Conservation (phyloP, 2,888 invertebrate genomes). For the Ophonus ardosiacus region DNA sequence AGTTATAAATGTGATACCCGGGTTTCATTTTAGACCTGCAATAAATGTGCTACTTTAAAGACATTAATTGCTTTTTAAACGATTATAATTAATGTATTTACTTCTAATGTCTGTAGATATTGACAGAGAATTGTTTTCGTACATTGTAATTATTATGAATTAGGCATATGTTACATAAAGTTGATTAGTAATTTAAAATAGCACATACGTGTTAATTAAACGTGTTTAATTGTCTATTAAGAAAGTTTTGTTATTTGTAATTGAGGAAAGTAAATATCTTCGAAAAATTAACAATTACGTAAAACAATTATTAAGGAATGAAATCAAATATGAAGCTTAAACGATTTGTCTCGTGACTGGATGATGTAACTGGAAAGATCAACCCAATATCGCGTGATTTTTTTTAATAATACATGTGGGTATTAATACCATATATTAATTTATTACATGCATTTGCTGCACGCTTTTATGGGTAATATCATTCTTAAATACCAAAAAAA, state of each 20-base stretch:
- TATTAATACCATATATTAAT: not conserved
- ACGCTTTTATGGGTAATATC: not conserved
- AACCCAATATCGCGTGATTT: conserved; percentile 9
- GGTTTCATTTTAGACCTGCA: not conserved
- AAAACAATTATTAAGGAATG: conserved; percentile 16
- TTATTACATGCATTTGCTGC: not conserved
- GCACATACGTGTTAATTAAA: conserved; percentile 43
- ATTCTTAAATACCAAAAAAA: not conserved
- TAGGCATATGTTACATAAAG: conserved; percentile 22
- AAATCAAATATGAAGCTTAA: conserved; percentile 43
- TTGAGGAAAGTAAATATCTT: conserved; percentile 34
- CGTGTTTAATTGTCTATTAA: conserved; percentile 36
- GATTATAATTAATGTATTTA: conserved; percentile 29
- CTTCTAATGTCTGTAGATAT: not conserved
- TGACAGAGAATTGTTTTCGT: conserved; percentile 41
- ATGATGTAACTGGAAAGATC: conserved; percentile 23
- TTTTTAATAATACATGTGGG: not conserved
- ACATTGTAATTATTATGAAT: conserved; percentile 25
- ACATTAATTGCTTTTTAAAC: conserved; percentile 27
- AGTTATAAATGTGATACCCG: not conserved
- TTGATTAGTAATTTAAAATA: conserved; percentile 35
- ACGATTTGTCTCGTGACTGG: conserved; percentile 41
- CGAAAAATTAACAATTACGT: conserved; percentile 32
- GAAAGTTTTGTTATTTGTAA: conserved; percentile 41
- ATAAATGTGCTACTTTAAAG: not conserved